A percentile compares a stretch with the other conserved stretches of the same genome.
Evolutionary conservation across 2,888 invertebrate genomes (phyloP).

Genomic region (Chromoteleia sp.): DNA sequence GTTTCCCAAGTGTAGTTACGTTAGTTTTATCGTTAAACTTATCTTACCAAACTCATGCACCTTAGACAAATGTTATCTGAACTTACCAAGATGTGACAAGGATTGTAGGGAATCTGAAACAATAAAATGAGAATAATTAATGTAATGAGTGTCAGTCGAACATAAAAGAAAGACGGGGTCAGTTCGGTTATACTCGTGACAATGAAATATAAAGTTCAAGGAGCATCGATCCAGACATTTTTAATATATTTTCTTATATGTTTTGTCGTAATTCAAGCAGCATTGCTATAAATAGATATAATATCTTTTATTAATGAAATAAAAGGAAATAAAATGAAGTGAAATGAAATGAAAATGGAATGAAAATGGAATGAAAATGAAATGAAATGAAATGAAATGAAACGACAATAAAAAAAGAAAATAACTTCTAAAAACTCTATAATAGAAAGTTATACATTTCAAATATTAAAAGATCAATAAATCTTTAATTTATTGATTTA

Average conservation of each 20-base stretch:
- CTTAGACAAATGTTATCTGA: conserved; percentile 51
- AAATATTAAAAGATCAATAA: background rate
- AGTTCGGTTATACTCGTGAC: conserved; percentile 25
- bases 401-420: no score
- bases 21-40: background rate
- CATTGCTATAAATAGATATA: conserved; percentile 38
- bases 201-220: conserved; percentile 69
- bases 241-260: conserved; percentile 50
- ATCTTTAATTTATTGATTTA: background rate
- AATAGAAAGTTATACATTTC: no score
- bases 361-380: no score
- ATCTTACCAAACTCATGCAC: conserved; percentile 19
- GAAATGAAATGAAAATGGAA: no score
- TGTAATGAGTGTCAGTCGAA: conserved; percentile 2
- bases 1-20: no score
- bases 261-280: conserved; percentile 20
- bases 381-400: no score
- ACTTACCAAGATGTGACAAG: conserved; percentile 83
- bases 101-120: conserved; percentile 83
- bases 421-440: no score
- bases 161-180: conserved; percentile 6
- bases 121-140: conserved; percentile 74
- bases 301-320: conserved; percentile 8
- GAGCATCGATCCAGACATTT: conserved; percentile 63
- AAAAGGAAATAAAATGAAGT: no score